Evolutionary conservation across 1,140 invertebrate species (phyloP).

Genomic region (Microvelia longipes): DNA sequence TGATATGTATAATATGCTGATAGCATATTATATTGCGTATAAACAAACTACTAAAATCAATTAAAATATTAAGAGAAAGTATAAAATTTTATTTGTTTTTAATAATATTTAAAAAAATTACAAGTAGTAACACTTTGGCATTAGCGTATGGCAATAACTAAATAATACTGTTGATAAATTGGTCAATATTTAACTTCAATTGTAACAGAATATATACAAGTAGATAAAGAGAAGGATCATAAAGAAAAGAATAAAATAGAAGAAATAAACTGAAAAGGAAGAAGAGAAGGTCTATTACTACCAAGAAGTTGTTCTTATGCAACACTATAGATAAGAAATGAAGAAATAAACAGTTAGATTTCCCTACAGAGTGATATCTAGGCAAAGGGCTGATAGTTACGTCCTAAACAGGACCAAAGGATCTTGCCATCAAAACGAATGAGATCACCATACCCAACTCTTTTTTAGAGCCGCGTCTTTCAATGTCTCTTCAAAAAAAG

Average conservation of each 20-base stretch:
- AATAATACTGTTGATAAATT: too few species aligned
- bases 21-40: too few species aligned
- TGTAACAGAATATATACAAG: too few species aligned
- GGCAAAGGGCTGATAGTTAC: not conserved
- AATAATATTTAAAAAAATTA: too few species aligned
- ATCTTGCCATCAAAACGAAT: not conserved
- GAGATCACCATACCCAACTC: not conserved
- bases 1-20: too few species aligned
- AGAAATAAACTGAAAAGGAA: not conserved
- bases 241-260: not conserved
- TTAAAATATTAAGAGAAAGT: too few species aligned
- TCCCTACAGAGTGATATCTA: not conserved
- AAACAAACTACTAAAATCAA: too few species aligned
- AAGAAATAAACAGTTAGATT: not conserved
- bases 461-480: not conserved
- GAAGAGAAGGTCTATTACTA: not conserved
- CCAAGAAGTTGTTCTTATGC: not conserved
- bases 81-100: too few species aligned
- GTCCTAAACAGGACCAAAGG: not conserved
- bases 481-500: too few species aligned
- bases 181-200: too few species aligned
- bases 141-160: too few species aligned
- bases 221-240: not conserved
- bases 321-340: not conserved
- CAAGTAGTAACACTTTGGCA: too few species aligned